Evolutionary conservation across 2,888 invertebrate species (phyloP).

Genomic region (Eurois occulta): DNA sequence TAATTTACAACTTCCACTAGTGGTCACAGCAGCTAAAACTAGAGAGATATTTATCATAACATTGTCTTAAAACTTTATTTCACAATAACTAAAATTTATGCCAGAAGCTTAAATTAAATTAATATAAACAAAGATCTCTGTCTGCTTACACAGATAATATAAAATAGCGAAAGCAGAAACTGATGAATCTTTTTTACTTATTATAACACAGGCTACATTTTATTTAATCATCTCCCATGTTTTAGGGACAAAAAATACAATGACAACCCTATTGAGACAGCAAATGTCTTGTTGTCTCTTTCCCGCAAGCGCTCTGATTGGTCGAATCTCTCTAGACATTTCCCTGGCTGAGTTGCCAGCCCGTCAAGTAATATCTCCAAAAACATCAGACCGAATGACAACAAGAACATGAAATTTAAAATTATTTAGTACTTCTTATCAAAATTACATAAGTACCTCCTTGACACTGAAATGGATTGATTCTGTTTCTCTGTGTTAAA

Average conservation of each 20-base stretch:
- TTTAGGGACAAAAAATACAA: background rate
- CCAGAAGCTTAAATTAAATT: background rate
- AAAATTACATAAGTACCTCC: background rate
- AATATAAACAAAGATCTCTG: background rate
- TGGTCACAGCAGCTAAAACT: no score
- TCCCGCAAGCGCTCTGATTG: conserved; percentile 71
- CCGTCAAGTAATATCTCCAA: background rate
- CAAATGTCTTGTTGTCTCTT: conserved; percentile 48
- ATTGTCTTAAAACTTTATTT: background rate
- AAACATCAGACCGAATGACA: background rate
- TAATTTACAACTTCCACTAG: background rate
- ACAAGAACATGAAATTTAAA: no score
- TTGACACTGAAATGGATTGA: background rate
- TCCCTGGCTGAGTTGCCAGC: conserved; percentile 58
- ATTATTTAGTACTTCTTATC: background rate
- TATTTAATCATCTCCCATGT: background rate
- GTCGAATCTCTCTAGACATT: conserved; percentile 74
- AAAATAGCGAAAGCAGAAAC: background rate
- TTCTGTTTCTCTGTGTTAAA: background rate
- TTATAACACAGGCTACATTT: background rate
- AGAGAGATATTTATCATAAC: no score
- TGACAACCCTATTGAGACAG: conserved; percentile 12
- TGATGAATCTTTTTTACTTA: background rate
- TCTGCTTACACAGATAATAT: background rate
- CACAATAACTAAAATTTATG: no score